phyloP scores from a whole-genome alignment of 2,888 invertebrate genomes.

The Branchellion lobata region DNA sequence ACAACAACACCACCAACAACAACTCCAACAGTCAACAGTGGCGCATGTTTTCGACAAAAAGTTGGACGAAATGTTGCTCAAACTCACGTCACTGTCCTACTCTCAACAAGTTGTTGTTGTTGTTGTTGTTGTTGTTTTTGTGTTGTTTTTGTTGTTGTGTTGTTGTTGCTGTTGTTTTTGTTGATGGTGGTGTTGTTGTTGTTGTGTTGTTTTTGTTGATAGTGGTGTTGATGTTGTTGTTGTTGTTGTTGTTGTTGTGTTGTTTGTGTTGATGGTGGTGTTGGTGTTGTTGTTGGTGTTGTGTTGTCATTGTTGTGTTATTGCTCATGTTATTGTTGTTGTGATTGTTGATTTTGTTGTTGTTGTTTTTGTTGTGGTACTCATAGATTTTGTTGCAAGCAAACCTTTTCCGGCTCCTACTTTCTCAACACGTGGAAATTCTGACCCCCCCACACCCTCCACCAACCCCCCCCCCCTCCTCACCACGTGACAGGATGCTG shows the following conservation, averaged over 20 bases:
- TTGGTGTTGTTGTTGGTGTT: neutral
- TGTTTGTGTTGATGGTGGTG: neutral
- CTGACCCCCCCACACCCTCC: too few species aligned
- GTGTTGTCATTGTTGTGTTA: too few species aligned
- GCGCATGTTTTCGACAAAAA: neutral
- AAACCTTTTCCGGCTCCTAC: too few species aligned
- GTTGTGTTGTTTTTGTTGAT: neutral
- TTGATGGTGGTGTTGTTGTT: too few species aligned
- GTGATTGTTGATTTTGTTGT: neutral
- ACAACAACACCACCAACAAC: too few species aligned
- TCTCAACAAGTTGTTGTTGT: neutral
- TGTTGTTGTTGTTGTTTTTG: neutral
- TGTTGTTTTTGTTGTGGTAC: neutral
- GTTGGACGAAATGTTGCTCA: neutral
- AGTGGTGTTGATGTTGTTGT: neutral
- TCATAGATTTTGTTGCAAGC: too few species aligned
- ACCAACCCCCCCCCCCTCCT: too few species aligned
- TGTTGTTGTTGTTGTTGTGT: neutral
- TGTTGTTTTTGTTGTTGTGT: neutral
- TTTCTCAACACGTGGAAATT: too few species aligned
- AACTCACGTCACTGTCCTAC: neutral
- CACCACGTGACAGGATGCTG: slow-evolving; percentile 3
- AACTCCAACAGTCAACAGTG: neutral
- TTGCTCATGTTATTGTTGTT: too few species aligned
- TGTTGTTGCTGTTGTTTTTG: neutral